A percentile compares a stretch with the other conserved stretches of the same genome.
Conservation (phyloP, 2,113 vertebrate species). For the Macroglossus sobrinus region DNA sequence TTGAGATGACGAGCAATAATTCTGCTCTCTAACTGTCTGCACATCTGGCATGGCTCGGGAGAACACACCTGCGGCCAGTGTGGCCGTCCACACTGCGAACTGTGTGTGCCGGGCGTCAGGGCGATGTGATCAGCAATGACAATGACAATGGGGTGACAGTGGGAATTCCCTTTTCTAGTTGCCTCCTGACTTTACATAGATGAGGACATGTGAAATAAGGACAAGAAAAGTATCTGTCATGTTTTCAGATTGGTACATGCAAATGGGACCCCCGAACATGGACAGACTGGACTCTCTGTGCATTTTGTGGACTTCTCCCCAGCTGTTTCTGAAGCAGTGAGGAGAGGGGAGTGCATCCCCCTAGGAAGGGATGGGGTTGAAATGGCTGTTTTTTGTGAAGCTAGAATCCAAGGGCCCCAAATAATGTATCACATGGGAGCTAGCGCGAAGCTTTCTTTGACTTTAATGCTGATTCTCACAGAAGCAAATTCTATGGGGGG, state of each 20-base stretch:
- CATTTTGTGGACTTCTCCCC: neutral
- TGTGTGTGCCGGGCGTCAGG: neutral
- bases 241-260: neutral
- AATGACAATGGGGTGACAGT: neutral
- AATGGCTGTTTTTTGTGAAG: neutral
- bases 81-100: neutral
- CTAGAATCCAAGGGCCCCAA: neutral
- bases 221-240: neutral
- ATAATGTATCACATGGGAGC: neutral
- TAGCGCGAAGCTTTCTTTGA: conserved; percentile 11
- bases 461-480: conserved; percentile 34
- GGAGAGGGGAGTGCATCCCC: neutral
- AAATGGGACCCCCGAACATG: neutral
- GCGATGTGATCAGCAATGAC: neutral
- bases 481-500: conserved; percentile 26
- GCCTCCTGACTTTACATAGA: neutral
- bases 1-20: neutral
- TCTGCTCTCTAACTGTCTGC: neutral
- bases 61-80: neutral
- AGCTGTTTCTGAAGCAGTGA: neutral
- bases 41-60: neutral
- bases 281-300: neutral
- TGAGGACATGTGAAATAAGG: neutral
- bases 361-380: neutral
- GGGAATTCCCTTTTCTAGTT: neutral